Base-by-base conservation (phyloP, 2,113 vertebrate species). In the Hiodon alosoides region DNA sequence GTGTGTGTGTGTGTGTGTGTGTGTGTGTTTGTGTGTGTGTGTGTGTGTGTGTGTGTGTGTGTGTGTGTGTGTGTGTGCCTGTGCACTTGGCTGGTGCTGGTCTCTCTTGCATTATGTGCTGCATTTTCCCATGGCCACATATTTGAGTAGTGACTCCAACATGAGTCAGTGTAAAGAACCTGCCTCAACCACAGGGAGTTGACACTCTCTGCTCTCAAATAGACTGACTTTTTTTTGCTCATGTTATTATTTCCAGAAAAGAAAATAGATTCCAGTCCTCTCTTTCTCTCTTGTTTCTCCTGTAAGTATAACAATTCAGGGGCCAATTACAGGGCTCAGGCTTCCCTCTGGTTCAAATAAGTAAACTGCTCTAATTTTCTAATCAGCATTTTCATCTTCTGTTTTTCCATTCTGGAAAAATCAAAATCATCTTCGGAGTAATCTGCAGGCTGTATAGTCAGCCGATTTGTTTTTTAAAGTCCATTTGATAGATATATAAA, bases 181-280 rank as follows among this genome's bases (percentile, higher is more conserved):
- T 80, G 82, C 80, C 80, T 80, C 79, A 75, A 85, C 82, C 80
- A 83, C 84, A 86, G 83, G 82, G 84, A 82, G 68, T 62, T 76
- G 83, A 76, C 80, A 79, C 76, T 80, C 85, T 83, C 81, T 76
- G 84, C 82, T 78, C 81, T 77, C 75, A 80, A 85, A 86, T 77
- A 81, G 87, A 82, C 86, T 76, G 81, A 82, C 81, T 81, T 83
- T 76, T 78, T 76, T 82, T 86, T 83, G 87, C 87, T 84, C 88
- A 88, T 86, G 87, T 88, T 85, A 89, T 86, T 90, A n/a, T n/a
- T 90, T 90, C 88, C 89, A 87, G 89, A 91, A 90, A 87, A 82
- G 86, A 91, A 90, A 91, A 90, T 87, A 91, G 87, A 89, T 90
- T 90, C 83, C 60, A 75, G 74, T 69, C 61, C 78, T 78, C 72